Evolutionary conservation across 2,797 vertebrate genomes (phyloP).

Genomic region (Coracias cyanogaster): DNA sequence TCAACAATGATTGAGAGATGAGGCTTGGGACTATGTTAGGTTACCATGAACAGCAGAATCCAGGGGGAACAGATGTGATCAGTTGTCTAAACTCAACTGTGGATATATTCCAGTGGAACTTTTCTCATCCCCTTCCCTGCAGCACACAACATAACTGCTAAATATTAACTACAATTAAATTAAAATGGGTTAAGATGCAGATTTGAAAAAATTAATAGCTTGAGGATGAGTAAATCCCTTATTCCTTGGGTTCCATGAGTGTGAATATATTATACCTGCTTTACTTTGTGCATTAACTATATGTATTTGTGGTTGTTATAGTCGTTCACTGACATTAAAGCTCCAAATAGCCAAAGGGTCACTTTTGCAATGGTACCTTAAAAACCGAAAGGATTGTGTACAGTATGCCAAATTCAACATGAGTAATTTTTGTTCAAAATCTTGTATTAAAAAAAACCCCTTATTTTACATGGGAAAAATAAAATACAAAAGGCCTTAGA

Average conservation of each 20-base stretch:
- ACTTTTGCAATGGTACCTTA: neutral
- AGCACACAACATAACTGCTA: neutral
- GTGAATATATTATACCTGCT: neutral
- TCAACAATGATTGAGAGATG: slow-evolving; percentile 2
- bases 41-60: neutral
- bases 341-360: neutral
- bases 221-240: neutral
- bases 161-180: neutral
- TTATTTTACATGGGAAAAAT: neutral
- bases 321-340: neutral
- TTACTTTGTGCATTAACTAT: neutral
- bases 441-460: neutral
- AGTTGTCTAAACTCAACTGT: neutral
- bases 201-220: neutral
- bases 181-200: neutral
- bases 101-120: neutral
- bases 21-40: neutral
- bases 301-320: neutral
- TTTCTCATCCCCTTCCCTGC: neutral
- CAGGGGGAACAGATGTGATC: neutral
- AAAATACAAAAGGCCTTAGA: neutral
- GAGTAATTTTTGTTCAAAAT: neutral
- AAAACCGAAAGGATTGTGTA: neutral
- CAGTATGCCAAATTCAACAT: neutral
- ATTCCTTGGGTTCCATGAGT: neutral